Percentiles rank a stretch among this genome's conserved stretches.
phyloP scores from a whole-genome alignment of 37 sponge, comb jelly and placozoan genomes.

The Lycopodina hypogea region DNA sequence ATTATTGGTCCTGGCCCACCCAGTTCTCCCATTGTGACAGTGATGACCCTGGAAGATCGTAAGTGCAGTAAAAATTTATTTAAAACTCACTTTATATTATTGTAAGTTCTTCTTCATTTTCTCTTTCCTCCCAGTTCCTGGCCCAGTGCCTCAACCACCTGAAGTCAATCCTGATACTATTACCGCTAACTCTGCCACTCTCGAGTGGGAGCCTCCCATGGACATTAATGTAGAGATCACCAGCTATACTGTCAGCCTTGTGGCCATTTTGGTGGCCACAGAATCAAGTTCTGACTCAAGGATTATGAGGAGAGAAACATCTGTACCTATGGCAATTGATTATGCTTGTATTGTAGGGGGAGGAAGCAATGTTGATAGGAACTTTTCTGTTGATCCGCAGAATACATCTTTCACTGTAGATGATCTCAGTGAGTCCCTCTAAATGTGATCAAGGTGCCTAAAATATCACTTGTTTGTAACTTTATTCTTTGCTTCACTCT shows the following conservation, averaged over 20 bases:
- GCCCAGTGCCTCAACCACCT: conserved; percentile 10
- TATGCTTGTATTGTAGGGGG: conserved; percentile 28
- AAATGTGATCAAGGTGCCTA: background rate
- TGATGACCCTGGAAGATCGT: conserved; percentile 28
- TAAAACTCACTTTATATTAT: background rate
- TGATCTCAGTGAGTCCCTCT: conserved; percentile 18
- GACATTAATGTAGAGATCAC: conserved; percentile 28
- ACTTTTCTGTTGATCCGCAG: conserved; percentile 9
- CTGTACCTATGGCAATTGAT: background rate
- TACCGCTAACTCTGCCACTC: conserved; percentile 7
- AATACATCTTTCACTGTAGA: conserved; percentile 12
- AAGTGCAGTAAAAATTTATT: background rate
- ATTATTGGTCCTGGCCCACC: conserved; percentile 29
- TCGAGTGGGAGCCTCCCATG: conserved; percentile 14
- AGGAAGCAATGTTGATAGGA: conserved; percentile 5
- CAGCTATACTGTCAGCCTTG: conserved; percentile 20
- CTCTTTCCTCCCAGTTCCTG: conserved; percentile 7
- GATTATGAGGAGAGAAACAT: conserved; percentile 22
- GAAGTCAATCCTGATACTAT: background rate
- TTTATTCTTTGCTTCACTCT: background rate
- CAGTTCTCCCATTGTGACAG: background rate
- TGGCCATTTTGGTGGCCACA: background rate
- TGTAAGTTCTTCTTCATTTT: background rate
- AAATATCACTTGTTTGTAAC: background rate
- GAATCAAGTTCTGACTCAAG: background rate